Conservation (phyloP, 2,113 vertebrate genomes). For the Ornithorhynchus anatinus region DNA sequence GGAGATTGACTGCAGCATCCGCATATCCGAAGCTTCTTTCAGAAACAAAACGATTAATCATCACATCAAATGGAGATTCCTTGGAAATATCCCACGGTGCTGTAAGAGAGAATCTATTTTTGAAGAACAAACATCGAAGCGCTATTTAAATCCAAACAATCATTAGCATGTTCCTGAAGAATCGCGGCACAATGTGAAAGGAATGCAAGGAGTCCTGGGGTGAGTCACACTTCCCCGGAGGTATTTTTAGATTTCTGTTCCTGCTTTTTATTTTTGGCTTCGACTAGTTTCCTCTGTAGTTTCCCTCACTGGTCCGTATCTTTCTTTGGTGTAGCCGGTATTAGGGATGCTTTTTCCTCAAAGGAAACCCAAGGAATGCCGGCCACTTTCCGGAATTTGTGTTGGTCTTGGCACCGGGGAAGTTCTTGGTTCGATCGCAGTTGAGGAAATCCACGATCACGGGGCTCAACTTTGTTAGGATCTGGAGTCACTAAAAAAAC, state of each 20-base stretch:
- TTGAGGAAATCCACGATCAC: slow-evolving; percentile 53
- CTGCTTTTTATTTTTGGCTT: slow-evolving; percentile 79
- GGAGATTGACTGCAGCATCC: background rate
- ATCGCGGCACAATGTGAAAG: slow-evolving; percentile 64
- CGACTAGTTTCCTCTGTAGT: slow-evolving; percentile 74
- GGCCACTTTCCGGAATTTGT: slow-evolving; percentile 61
- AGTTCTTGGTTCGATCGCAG: slow-evolving; percentile 69
- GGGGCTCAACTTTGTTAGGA: slow-evolving; percentile 56
- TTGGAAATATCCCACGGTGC: slow-evolving; percentile 55
- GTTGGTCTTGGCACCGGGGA: slow-evolving; percentile 61
- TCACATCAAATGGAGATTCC: slow-evolving; percentile 15
- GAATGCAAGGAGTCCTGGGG: slow-evolving; percentile 62
- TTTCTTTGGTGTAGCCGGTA: slow-evolving; percentile 59
- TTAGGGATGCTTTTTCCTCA: slow-evolving; percentile 55
- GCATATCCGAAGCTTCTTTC: background rate
- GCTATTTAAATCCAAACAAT: slow-evolving; percentile 77
- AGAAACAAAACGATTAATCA: background rate
- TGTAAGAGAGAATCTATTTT: slow-evolving; percentile 70
- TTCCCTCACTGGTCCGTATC: slow-evolving; percentile 72
- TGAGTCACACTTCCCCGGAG: slow-evolving; percentile 71
- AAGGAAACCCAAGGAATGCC: slow-evolving; percentile 66
- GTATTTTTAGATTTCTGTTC: slow-evolving; percentile 84
- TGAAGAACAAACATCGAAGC: slow-evolving; percentile 72
- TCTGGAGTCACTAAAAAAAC: background rate
- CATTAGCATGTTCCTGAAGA: slow-evolving; percentile 70